Percentiles rank a stretch among this genome's conserved stretches.
These are phyloP conservation scores for Aricia agestis DNA, from an alignment of 1,140 invertebrate species.

Conservation along the genomic window DNA sequence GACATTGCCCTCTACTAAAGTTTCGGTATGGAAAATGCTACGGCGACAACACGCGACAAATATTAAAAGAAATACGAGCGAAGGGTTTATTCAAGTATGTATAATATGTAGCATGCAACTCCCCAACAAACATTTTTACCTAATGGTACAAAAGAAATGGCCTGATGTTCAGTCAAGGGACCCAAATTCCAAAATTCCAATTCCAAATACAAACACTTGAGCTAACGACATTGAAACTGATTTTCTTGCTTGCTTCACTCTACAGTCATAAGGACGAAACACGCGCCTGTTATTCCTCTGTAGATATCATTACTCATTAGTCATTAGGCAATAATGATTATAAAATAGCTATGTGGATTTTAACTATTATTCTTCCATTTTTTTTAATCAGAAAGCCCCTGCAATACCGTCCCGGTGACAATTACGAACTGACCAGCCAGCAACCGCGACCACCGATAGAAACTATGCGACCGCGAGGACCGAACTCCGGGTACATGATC, in stretches of 20 bases:
- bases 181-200: too few relatives aligned
- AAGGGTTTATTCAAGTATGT: constrained; percentile 69
- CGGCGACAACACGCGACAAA: constrained; percentile 82
- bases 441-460: constrained; percentile 58
- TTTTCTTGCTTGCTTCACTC: too few relatives aligned
- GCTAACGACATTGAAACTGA: too few relatives aligned
- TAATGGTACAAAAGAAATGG: too few relatives aligned
- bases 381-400: constrained; percentile 58
- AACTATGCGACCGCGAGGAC: constrained; percentile 57
- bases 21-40: constrained; percentile 84
- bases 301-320: too few relatives aligned
- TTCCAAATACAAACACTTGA: too few relatives aligned
- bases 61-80: constrained; percentile 77
- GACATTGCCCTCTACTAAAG: constrained; percentile 84
- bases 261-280: too few relatives aligned
- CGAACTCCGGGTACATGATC: constrained; percentile 78
- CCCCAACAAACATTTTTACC: neutral
- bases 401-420: constrained; percentile 57
- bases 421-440: constrained; percentile 57
- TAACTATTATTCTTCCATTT: neutral
- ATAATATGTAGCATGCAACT: neutral
- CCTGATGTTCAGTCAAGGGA: too few relatives aligned
- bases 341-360: too few relatives aligned
- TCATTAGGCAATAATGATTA: too few relatives aligned
- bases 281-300: too few relatives aligned